phyloP scores from a whole-genome alignment of 2,888 invertebrate genomes.

The Brachyptera risi region DNA sequence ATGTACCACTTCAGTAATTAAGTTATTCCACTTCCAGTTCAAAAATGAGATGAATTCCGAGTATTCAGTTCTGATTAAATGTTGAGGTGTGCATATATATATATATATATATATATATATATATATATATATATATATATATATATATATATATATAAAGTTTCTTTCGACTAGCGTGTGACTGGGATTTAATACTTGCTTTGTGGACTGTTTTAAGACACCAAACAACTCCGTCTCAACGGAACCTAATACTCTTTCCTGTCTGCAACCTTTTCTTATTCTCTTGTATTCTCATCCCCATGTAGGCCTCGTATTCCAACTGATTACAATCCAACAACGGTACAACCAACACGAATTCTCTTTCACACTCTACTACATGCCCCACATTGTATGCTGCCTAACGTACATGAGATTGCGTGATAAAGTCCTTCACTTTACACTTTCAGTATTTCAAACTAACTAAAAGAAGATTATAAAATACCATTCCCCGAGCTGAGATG shows the following conservation, averaged over 20 bases:
- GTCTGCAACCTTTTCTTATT: neutral
- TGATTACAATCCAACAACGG: constrained; percentile 11
- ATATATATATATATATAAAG: no score
- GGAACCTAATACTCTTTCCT: constrained; percentile 2
- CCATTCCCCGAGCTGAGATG: neutral
- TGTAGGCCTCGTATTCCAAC: neutral
- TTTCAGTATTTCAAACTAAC: no score
- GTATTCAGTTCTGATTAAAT: constrained; percentile 7
- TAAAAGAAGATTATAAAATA: constrained; percentile 13
- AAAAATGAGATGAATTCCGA: neutral
- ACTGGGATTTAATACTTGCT: constrained; percentile 6
- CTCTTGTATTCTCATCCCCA: constrained; percentile 9
- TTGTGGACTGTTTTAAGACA: constrained; percentile 6
- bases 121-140: no score
- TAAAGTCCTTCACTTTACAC: no score
- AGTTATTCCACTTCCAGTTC: neutral
- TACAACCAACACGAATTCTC: constrained; percentile 5
- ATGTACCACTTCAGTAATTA: no score
- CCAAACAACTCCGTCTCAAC: neutral
- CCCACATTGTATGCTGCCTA: no score
- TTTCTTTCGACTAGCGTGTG: no score
- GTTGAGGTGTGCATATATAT: no score
- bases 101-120: no score
- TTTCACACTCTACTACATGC: neutral
- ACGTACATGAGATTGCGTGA: neutral